Conservation (phyloP, 2,888 invertebrate genomes). For the Ennomos quercinarius region DNA sequence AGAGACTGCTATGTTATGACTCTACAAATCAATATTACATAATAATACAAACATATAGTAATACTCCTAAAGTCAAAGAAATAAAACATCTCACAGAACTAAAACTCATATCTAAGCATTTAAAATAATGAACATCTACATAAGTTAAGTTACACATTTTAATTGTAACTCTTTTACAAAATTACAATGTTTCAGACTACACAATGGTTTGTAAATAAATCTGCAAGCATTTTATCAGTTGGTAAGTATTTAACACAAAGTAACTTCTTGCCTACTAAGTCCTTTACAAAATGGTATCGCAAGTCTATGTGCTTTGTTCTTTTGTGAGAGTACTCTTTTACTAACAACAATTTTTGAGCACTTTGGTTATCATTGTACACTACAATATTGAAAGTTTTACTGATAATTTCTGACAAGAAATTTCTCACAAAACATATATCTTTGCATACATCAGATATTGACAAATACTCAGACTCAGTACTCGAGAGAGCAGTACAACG, state of each 20-base stretch:
- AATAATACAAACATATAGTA: too few species aligned
- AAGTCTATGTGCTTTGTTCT: constrained; percentile 8
- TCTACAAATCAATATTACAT: neutral
- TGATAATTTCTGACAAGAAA: constrained; percentile 5
- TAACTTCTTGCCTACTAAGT: neutral
- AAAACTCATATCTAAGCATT: too few species aligned
- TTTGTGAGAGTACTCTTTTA: constrained; percentile 8
- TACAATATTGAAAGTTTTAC: constrained; percentile 1
- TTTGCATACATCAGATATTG: neutral
- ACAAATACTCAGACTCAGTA: neutral
- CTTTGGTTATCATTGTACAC: constrained; percentile 11
- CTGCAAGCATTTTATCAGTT: constrained; percentile 9
- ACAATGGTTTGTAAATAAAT: constrained; percentile 2
- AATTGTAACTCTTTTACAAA: too few species aligned
- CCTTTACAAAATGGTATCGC: constrained; percentile 7
- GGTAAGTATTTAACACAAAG: neutral
- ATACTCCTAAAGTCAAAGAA: too few species aligned
- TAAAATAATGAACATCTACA: too few species aligned
- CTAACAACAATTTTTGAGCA: constrained; percentile 1
- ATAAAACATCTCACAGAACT: too few species aligned
- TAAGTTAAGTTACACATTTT: too few species aligned
- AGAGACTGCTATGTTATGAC: neutral
- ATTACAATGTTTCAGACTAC: too few species aligned
- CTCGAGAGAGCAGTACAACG: neutral
- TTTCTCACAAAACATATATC: constrained; percentile 5